Percentiles rank a stretch among this genome's conserved stretches.
Evolutionary conservation across 2,797 vertebrate genomes (phyloP).

Genomic region (Xiphophorus birchmanni): DNA sequence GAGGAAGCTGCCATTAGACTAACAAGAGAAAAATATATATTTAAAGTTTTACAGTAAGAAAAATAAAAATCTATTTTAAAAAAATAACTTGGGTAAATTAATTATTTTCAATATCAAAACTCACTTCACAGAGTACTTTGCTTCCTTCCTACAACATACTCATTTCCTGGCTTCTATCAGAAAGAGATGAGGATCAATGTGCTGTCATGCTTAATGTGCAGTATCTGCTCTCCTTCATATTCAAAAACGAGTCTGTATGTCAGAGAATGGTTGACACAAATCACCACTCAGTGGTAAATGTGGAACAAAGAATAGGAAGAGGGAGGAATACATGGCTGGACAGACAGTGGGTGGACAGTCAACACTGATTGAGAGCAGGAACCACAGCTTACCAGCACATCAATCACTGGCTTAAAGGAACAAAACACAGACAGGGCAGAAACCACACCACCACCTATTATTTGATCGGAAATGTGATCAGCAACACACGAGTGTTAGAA

Average conservation of each 20-base stretch:
- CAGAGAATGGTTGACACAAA: constrained; percentile 61
- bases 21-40: not conserved
- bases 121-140: constrained; percentile 22
- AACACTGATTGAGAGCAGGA: constrained; percentile 63
- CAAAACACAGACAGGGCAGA: constrained; percentile 51
- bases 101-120: constrained; percentile 7
- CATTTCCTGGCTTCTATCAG: constrained; percentile 23
- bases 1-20: constrained; percentile 8
- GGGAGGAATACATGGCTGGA: constrained; percentile 39
- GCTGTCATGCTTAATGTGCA: constrained; percentile 47
- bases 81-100: constrained; percentile 6
- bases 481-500: not conserved
- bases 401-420: constrained; percentile 77
- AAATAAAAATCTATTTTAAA: not conserved
- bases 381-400: constrained; percentile 66
- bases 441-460: constrained; percentile 58
- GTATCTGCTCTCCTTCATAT: constrained; percentile 53
- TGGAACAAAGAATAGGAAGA: constrained; percentile 47
- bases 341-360: constrained; percentile 61
- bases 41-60: constrained; percentile 11
- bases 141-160: constrained; percentile 22
- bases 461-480: constrained; percentile 26
- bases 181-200: constrained; percentile 44
- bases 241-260: constrained; percentile 58
- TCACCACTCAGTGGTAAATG: constrained; percentile 61